Evolutionary conservation across 2,797 vertebrate genomes (phyloP).

Genomic region (Tokudaia tokunoshimensis): DNA sequence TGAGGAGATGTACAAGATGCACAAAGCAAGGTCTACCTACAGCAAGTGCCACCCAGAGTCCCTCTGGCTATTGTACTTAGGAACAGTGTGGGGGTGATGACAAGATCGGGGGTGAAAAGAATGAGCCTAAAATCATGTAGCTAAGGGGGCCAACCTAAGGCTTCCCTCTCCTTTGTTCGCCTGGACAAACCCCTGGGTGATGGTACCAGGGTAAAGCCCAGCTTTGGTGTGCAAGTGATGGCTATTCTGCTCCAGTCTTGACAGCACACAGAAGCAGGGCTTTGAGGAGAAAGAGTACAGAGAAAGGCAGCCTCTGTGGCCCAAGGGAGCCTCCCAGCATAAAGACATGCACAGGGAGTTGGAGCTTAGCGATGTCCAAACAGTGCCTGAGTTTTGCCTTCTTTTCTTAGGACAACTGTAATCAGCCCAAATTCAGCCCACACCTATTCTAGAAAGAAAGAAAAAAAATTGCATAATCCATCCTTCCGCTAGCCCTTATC

Average conservation of each 20-base stretch:
- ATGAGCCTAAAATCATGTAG: background rate
- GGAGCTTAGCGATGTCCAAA: background rate
- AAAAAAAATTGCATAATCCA: background rate
- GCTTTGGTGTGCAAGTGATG: background rate
- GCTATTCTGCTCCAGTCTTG: background rate
- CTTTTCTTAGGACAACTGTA: slow-evolving; percentile 24
- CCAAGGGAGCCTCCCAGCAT: background rate
- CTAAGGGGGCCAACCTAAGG: background rate
- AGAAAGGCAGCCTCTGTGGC: background rate
- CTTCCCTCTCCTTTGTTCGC: background rate
- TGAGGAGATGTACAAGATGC: background rate
- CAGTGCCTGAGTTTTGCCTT: background rate
- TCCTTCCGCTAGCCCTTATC: slow-evolving; percentile 13
- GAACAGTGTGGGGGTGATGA: background rate
- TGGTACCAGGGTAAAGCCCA: background rate
- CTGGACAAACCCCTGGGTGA: background rate
- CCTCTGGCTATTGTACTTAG: background rate
- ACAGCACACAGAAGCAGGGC: background rate
- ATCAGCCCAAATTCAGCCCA: background rate
- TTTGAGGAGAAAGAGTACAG: background rate
- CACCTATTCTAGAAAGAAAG: background rate
- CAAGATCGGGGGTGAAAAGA: background rate
- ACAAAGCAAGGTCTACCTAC: background rate
- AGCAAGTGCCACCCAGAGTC: background rate
- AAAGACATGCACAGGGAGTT: background rate